Evolutionary conservation across 2,113 vertebrate genomes (phyloP), one percentile per base, ranked within the genome.

Genomic region (Ramphastos sulfuratus): DNA sequence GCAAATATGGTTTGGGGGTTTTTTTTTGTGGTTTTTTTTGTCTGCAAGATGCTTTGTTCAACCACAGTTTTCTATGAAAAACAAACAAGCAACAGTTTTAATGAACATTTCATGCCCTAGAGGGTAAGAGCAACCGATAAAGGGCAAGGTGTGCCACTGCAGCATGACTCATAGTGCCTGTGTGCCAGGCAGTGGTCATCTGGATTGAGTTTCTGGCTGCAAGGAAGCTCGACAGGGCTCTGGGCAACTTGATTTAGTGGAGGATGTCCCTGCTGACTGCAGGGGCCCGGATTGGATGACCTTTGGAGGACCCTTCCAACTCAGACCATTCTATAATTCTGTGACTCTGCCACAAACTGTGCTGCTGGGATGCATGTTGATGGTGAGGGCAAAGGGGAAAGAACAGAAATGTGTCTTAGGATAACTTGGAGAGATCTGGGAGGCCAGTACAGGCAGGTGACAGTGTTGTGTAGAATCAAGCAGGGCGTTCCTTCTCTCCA

Each of bases 101-200:
- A 65, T 24, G n/a, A 31, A 20, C 65, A 28, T 58, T 54, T 78
- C 54, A 17, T 64, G 30, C 44, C 46, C 9, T 37, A 6, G 6
- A 89, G 48, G 37, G 31, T 54, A 76, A 48, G 48, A 93, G 56
- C 13, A 87, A 33, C 33, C 52, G 69, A 70, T 60, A 89, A 85
- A 39, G 31, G 33, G 23, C 20, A 87, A 82, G 66, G 84, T 82
- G 78, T 91, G 56, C 23, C 74, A 69, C 44, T 80, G 42, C 10
- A 10, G 8, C 6, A 1, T 83, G 75, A 85, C 30, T 93, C 60
- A 55, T 6, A 0, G 1, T 21, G 21, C 59, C 63, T 10, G 16
- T 76, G 59, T 30, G 33, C 65, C 42, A n/a, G 12, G 65, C 56
- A 81, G 12, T 48, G 25, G 19, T n/a, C 65, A 75, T 48, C 64